Percentiles rank a stretch among this genome's conserved stretches.
Evolutionary conservation across 2,888 invertebrate species (phyloP).

Genomic region (Aleiodes testaceus): DNA sequence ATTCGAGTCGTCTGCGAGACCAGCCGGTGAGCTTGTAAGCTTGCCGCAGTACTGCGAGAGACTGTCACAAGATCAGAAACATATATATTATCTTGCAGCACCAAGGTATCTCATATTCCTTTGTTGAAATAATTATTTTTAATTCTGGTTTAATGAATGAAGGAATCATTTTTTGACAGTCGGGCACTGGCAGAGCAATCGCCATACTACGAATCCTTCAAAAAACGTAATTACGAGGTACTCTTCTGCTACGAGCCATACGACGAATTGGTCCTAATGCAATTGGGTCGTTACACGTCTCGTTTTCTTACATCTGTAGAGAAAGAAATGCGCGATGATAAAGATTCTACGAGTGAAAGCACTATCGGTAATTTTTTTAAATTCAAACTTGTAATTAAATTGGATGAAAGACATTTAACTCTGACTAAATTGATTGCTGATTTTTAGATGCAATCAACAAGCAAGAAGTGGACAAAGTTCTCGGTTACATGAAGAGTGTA

Average conservation of each 20-base stretch:
- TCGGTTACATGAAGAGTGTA: slow-evolving; percentile 85
- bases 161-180: slow-evolving; percentile 74
- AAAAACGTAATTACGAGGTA: slow-evolving; percentile 90
- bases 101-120: slow-evolving; percentile 81
- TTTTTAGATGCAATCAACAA: slow-evolving; percentile 79
- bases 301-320: slow-evolving; percentile 90
- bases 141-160: neutral
- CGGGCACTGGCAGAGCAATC: slow-evolving; percentile 94
- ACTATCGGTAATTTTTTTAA: slow-evolving; percentile 76
- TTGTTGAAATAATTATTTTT: slow-evolving; percentile 12
- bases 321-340: slow-evolving; percentile 90
- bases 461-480: slow-evolving; percentile 84
- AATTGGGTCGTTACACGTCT: slow-evolving; percentile 87
- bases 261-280: slow-evolving; percentile 95
- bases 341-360: slow-evolving; percentile 75
- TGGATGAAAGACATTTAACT: slow-evolving; percentile 19
- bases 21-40: slow-evolving; percentile 82
- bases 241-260: slow-evolving; percentile 97
- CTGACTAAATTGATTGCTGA: slow-evolving; percentile 33
- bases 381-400: slow-evolving; percentile 16
- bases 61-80: slow-evolving; percentile 86
- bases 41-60: slow-evolving; percentile 86
- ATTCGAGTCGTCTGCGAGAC: slow-evolving; percentile 91
- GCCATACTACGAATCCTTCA: slow-evolving; percentile 95
- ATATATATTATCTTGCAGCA: slow-evolving; percentile 94